These are phyloP conservation scores for Psilopogon haemacephalus DNA, from an alignment of 2,113 vertebrate genomes.

Conservation along the genomic window DNA sequence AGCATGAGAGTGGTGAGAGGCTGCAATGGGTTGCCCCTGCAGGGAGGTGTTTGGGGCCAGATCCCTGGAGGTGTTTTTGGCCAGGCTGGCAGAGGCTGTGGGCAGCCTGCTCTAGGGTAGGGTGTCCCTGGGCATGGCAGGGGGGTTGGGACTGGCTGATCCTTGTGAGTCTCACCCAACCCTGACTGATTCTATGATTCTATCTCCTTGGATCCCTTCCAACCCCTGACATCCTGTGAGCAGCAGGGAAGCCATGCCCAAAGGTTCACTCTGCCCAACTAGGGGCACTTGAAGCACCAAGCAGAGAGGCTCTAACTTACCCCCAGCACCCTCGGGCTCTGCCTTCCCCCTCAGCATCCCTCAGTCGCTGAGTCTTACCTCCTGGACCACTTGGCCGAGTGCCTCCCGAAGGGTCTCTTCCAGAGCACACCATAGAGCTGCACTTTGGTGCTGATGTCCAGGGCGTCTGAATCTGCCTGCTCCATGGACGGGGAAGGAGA, in stretches of 20 bases:
- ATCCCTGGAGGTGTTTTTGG: too few species aligned
- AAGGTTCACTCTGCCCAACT: neutral
- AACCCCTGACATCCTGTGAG: too few species aligned
- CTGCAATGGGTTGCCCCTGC: too few species aligned
- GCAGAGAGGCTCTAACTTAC: neutral
- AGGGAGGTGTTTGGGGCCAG: too few species aligned
- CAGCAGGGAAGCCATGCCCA: neutral
- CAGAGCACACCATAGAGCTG: conserved; percentile 95
- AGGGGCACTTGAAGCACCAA: neutral
- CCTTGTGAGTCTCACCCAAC: too few species aligned
- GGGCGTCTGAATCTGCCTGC: conserved; percentile 84
- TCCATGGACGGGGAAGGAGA: conserved; percentile 90
- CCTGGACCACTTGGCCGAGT: conserved; percentile 94
- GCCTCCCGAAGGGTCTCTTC: conserved; percentile 94
- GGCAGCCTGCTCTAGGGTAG: too few species aligned
- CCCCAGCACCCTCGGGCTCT: neutral
- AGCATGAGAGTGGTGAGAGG: too few species aligned
- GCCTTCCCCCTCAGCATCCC: neutral
- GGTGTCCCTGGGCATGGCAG: too few species aligned
- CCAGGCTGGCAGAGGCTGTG: too few species aligned
- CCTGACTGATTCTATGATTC: too few species aligned
- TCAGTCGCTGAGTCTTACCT: conserved; percentile 76
- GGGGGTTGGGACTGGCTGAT: too few species aligned
- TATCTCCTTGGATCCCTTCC: too few species aligned
- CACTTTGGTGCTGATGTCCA: conserved; percentile 98